Conservation (phyloP, 2,113 vertebrate genomes). For the Hypomesus transpacificus region DNA sequence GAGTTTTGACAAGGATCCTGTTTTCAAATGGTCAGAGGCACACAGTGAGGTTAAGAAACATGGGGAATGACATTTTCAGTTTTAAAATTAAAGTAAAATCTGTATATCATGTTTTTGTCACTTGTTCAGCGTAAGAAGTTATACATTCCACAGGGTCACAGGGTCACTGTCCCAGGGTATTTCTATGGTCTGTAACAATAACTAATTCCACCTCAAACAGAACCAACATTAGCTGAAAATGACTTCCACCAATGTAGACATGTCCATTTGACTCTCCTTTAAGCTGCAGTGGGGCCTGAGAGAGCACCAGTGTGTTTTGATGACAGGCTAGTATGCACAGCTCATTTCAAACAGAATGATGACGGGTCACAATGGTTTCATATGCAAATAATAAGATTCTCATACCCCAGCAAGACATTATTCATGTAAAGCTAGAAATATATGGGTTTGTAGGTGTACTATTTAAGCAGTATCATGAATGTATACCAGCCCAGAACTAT, state of each 20-base stretch:
- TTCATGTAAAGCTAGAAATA: neutral
- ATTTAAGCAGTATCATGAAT: constrained; percentile 24
- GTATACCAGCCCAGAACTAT: constrained; percentile 65
- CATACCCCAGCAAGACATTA: too few relatives aligned
- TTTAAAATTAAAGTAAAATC: too few relatives aligned
- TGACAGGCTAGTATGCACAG: constrained; percentile 27
- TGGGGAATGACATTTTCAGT: too few relatives aligned
- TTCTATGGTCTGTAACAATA: neutral
- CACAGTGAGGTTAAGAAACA: neutral
- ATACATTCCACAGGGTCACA: neutral
- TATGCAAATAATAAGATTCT: too few relatives aligned
- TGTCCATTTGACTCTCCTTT: neutral
- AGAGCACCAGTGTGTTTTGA: constrained; percentile 46
- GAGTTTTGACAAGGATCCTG: neutral
- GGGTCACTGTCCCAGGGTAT: neutral
- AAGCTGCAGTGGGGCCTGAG: constrained; percentile 19
- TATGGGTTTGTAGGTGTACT: constrained; percentile 1
- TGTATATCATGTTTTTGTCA: too few relatives aligned
- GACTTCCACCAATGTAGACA: constrained; percentile 6
- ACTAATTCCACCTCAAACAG: neutral
- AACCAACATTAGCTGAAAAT: neutral
- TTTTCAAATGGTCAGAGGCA: neutral
- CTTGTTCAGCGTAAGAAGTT: neutral
- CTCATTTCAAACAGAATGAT: constrained; percentile 2
- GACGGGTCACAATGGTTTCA: neutral